A percentile compares a stretch with the other conserved stretches of the same genome.
These are phyloP conservation scores for Stegastes partitus DNA, from an alignment of 2,113 vertebrate species.

Conservation along the genomic window DNA sequence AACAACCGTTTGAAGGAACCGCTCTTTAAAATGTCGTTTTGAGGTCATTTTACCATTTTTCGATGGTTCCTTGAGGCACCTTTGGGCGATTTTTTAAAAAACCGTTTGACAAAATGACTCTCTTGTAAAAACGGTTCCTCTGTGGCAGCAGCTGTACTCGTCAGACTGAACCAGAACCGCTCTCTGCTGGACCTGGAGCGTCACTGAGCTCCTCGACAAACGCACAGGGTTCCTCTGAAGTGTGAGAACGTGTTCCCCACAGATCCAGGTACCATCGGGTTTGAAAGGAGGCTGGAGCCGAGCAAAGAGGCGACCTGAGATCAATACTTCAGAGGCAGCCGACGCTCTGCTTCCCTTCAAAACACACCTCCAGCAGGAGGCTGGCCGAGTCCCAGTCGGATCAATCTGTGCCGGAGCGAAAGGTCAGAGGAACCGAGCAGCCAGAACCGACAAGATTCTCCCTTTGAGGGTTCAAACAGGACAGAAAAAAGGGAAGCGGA, in stretches of 20 bases:
- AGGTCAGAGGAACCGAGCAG: slow-evolving; percentile 42
- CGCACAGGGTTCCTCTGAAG: too few relatives aligned
- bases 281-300: slow-evolving; percentile 18
- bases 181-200: slow-evolving; percentile 15
- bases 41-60: too few relatives aligned
- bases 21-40: too few relatives aligned
- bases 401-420: slow-evolving; percentile 19
- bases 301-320: slow-evolving; percentile 31
- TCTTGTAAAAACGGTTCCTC: too few relatives aligned
- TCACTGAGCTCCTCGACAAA: slow-evolving; percentile 26
- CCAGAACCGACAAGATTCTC: slow-evolving; percentile 14
- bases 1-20: too few relatives aligned
- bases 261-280: slow-evolving; percentile 5
- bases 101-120: too few relatives aligned
- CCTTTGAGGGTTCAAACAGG: slow-evolving; percentile 10
- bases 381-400: slow-evolving; percentile 27
- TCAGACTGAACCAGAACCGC: background rate
- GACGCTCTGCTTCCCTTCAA: slow-evolving; percentile 3
- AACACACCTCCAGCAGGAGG: slow-evolving; percentile 28
- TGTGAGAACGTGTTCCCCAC: too few relatives aligned
- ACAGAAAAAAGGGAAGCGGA: background rate
- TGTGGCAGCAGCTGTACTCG: too few relatives aligned
- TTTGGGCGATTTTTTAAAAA: too few relatives aligned
- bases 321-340: slow-evolving; percentile 49
- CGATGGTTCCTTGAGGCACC: too few relatives aligned